Percentiles rank a stretch among this genome's conserved stretches.
Evolutionary conservation across 2,113 vertebrate species (phyloP).

Genomic region (Oncorhynchus masou): DNA sequence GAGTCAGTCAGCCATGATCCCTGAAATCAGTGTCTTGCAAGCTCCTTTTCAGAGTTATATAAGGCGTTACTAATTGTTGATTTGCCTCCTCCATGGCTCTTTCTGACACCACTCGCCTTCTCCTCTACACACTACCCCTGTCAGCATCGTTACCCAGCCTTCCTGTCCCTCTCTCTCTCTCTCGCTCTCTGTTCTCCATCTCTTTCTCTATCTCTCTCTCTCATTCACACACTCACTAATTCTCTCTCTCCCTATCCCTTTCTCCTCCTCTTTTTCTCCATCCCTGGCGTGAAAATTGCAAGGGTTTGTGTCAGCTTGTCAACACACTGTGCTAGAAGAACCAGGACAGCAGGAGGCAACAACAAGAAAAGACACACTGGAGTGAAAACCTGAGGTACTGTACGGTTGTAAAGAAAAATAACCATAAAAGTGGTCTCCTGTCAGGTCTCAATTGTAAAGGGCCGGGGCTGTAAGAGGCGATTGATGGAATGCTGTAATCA

Average conservation of each 20-base stretch:
- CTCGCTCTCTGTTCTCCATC: slow-evolving; percentile 22
- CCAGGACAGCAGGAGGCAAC: slow-evolving; percentile 34
- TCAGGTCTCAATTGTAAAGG: slow-evolving; percentile 62
- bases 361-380: slow-evolving; percentile 20
- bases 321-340: slow-evolving; percentile 61
- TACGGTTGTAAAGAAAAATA: too few species aligned
- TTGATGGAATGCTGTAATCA: slow-evolving; percentile 71
- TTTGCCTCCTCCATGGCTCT: slow-evolving; percentile 62
- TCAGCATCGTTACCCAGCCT: slow-evolving; percentile 41
- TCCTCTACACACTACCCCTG: slow-evolving; percentile 54
- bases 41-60: slow-evolving; percentile 58
- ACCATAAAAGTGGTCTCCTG: slow-evolving; percentile 56
- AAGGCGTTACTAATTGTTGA: slow-evolving; percentile 74
- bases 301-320: slow-evolving; percentile 70
- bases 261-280: slow-evolving; percentile 50
- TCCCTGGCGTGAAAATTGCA: slow-evolving; percentile 71
- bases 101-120: slow-evolving; percentile 51
- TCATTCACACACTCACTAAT: slow-evolving; percentile 26
- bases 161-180: slow-evolving; percentile 8
- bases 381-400: slow-evolving; percentile 40
- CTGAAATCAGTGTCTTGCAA: slow-evolving; percentile 61
- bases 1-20: slow-evolving; percentile 55
- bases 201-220: slow-evolving; percentile 44
- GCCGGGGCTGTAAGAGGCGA: slow-evolving; percentile 40
- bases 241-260: slow-evolving; percentile 43